Conservation (phyloP, 1,140 invertebrate genomes). For the Agraylea sexmaculata region DNA sequence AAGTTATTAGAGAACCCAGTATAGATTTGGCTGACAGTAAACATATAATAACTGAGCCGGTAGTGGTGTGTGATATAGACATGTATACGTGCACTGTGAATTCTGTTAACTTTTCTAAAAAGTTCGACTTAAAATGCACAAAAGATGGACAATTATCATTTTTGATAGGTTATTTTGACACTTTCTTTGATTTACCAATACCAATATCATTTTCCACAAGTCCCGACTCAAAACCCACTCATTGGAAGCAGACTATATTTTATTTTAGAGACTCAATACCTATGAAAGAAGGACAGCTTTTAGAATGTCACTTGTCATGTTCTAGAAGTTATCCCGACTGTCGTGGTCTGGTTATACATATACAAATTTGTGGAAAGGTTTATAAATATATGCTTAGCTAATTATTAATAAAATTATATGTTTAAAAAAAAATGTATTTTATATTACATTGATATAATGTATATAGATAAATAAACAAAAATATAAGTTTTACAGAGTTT, state of each 20-base stretch:
- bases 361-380: slow-evolving; percentile 35
- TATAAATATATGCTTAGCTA: slow-evolving; percentile 37
- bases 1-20: slow-evolving; percentile 80
- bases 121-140: slow-evolving; percentile 61
- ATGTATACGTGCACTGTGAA: slow-evolving; percentile 70
- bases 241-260: slow-evolving; percentile 96
- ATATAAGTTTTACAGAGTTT: too few relatives aligned
- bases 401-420: slow-evolving; percentile 12
- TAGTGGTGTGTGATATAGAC: slow-evolving; percentile 58
- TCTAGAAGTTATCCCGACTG: slow-evolving; percentile 33
- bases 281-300: slow-evolving; percentile 60
- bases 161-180: slow-evolving; percentile 88
- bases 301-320: slow-evolving; percentile 54
- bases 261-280: slow-evolving; percentile 64
- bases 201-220: slow-evolving; percentile 60
- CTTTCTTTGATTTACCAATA: slow-evolving; percentile 67
- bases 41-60: slow-evolving; percentile 62
- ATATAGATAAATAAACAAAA: too few relatives aligned
- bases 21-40: slow-evolving; percentile 73
- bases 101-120: slow-evolving; percentile 68
- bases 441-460: slow-evolving; percentile 26
- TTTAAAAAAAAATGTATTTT: slow-evolving; percentile 21
- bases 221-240: slow-evolving; percentile 64
- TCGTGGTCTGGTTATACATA: slow-evolving; percentile 30
- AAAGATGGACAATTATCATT: slow-evolving; percentile 71